These are phyloP conservation scores for Macrosiphum euphorbiae DNA, from an alignment of 2,888 invertebrate genomes.

Conservation along the genomic window DNA sequence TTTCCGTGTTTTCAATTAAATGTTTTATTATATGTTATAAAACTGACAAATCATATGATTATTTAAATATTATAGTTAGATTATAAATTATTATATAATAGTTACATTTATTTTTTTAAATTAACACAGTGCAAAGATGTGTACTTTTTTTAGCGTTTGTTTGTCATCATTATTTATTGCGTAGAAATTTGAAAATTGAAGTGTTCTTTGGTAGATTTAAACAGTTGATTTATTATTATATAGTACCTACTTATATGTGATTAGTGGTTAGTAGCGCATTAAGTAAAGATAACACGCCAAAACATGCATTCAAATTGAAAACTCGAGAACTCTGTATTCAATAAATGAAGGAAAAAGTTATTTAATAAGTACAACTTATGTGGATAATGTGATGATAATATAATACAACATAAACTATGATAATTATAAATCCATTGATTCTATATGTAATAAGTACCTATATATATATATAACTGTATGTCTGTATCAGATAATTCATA, in stretches of 20 bases:
- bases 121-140: background rate
- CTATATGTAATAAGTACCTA: background rate
- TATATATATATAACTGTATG: too few relatives aligned
- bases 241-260: background rate
- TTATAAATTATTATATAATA: background rate
- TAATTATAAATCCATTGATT: background rate
- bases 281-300: background rate
- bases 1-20: background rate
- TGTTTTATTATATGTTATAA: background rate
- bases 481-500: background rate
- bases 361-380: background rate
- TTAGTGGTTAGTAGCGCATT: background rate
- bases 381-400: background rate
- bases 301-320: background rate
- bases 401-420: background rate
- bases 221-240: background rate
- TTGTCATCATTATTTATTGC: background rate
- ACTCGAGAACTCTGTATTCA: background rate
- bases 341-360: background rate
- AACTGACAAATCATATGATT: background rate
- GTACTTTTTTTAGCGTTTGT: background rate
- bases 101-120: background rate
- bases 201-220: background rate
- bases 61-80: background rate
- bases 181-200: constrained; percentile 5